phyloP scores from a whole-genome alignment of 2,888 invertebrate species.

The Gymnoscelis rufifasciata region DNA sequence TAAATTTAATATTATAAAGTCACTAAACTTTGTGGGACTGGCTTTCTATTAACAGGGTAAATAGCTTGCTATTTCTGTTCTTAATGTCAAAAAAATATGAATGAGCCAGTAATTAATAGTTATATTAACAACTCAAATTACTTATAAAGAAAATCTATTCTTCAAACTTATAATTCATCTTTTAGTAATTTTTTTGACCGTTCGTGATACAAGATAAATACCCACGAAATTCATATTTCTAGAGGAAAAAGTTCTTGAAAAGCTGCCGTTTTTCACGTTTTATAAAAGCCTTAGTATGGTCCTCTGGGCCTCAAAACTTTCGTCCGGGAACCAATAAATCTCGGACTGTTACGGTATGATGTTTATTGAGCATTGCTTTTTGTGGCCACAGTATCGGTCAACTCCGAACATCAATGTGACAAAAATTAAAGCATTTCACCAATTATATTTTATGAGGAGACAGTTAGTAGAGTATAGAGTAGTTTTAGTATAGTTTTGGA shows the following conservation, averaged over 20 bases:
- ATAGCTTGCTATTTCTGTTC: no score
- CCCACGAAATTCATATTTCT: background rate
- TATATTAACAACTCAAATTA: background rate
- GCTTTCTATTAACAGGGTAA: no score
- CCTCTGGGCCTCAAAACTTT: constrained; percentile 23
- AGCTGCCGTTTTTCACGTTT: constrained; percentile 13
- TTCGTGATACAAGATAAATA: background rate
- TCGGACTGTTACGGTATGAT: constrained; percentile 42
- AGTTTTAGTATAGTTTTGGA: no score
- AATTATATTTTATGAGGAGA: no score
- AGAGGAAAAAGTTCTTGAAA: constrained; percentile 4
- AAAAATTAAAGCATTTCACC: no score
- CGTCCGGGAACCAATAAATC: constrained; percentile 47
- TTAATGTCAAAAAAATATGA: no score
- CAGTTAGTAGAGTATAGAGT: no score
- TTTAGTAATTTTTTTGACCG: no score
- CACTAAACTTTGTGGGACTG: no score
- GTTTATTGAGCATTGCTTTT: constrained; percentile 49
- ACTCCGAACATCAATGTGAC: background rate
- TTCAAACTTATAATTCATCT: no score
- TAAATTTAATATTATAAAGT: no score
- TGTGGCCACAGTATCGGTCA: constrained; percentile 6
- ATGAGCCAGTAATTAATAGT: no score
- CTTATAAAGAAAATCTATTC: background rate
- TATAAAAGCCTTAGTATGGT: constrained; percentile 11